These are phyloP conservation scores for Scyliorhinus canicula DNA, from an alignment of 2,797 vertebrate genomes.

Conservation along the genomic window DNA sequence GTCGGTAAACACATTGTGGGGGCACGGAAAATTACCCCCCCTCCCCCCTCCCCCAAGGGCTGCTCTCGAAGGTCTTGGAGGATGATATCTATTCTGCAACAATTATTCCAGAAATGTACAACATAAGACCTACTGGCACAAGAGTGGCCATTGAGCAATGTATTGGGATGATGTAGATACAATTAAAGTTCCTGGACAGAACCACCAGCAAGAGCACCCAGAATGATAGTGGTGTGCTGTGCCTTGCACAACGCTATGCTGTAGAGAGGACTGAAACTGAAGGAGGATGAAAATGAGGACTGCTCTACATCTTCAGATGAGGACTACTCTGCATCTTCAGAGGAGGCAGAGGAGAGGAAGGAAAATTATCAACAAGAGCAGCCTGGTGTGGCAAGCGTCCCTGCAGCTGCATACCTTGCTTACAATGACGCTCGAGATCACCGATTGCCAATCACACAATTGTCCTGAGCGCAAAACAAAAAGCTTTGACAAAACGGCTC, in stretches of 20 bases:
- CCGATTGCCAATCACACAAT: too few relatives aligned
- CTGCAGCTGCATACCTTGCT: too few relatives aligned
- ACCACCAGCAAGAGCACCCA: background rate
- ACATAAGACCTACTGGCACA: background rate
- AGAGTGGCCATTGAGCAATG: background rate
- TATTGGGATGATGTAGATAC: background rate
- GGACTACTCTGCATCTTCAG: background rate
- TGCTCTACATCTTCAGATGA: background rate
- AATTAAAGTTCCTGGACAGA: background rate
- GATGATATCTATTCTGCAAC: too few relatives aligned
- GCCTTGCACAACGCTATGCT: background rate
- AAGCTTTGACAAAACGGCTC: too few relatives aligned
- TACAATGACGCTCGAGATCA: too few relatives aligned
- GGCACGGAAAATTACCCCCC: too few relatives aligned
- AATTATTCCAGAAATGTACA: background rate
- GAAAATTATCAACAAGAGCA: background rate
- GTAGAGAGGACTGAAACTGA: background rate
- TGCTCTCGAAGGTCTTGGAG: too few relatives aligned
- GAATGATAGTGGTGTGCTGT: background rate
- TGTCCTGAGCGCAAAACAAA: too few relatives aligned
- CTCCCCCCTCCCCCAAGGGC: too few relatives aligned
- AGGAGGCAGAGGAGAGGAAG: too few relatives aligned
- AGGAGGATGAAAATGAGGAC: background rate
- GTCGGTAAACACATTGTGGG: too few relatives aligned
- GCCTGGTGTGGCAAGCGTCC: too few relatives aligned